These are phyloP conservation scores for Pelecanus crispus DNA, from an alignment of 2,113 vertebrate genomes.

Conservation along the genomic window DNA sequence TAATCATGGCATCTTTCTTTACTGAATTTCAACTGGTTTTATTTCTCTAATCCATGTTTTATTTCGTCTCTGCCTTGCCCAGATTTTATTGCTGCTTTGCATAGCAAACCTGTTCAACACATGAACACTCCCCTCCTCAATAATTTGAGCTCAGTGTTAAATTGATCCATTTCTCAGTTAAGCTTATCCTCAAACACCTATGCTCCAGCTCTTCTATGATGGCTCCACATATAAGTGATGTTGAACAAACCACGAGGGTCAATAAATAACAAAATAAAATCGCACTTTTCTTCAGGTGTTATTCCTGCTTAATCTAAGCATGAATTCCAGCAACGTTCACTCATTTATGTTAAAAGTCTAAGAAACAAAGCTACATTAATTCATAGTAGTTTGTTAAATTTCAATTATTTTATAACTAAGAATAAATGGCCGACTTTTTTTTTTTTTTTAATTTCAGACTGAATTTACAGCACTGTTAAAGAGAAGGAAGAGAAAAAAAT, in stretches of 20 bases:
- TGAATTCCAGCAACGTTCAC: neutral
- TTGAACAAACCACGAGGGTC: neutral
- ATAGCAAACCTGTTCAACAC: neutral
- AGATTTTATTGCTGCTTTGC: neutral
- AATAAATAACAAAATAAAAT: neutral
- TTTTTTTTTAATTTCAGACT: neutral
- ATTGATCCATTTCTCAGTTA: neutral
- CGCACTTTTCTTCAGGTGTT: neutral
- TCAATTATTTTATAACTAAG: neutral
- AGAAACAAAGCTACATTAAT: neutral
- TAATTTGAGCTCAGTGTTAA: neutral
- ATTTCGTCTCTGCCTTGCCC: neutral
- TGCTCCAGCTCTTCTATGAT: neutral
- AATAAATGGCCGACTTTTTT: rapidly evolving
- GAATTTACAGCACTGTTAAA: neutral
- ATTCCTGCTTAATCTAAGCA: neutral
- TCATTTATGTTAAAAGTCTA: neutral
- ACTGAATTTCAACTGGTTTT: neutral
- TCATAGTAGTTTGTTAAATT: neutral
- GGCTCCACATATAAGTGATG: neutral
- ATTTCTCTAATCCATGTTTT: neutral
- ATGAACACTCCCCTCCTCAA: neutral
- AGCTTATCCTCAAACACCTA: neutral
- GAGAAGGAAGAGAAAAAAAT: neutral
- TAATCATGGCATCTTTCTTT: neutral